Conservation (phyloP, 2,888 invertebrate species). For the Tenthredo distinguenda region DNA sequence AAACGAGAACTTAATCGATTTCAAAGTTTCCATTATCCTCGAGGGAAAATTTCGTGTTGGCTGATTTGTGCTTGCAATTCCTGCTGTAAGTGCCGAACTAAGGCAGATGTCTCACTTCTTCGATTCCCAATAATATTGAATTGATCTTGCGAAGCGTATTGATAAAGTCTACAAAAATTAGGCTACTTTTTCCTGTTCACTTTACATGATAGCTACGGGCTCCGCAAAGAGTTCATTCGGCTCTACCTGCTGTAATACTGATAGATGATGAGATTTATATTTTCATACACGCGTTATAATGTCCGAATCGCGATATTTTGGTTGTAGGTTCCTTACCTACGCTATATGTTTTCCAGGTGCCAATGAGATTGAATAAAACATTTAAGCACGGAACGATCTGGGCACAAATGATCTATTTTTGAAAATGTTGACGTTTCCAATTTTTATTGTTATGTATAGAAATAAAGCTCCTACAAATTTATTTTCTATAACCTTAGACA, state of each 20-base stretch:
- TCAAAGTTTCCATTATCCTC: neutral
- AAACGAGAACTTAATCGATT: neutral
- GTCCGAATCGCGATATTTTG: neutral
- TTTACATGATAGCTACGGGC: too few relatives aligned
- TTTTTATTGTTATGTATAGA: conserved; percentile 1
- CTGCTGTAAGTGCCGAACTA: neutral
- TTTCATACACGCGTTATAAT: neutral
- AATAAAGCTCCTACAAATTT: neutral
- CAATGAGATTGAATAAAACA: neutral
- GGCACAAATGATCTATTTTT: conserved; percentile 34
- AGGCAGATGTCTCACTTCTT: neutral
- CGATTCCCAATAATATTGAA: neutral
- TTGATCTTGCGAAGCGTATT: neutral
- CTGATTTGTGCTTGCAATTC: neutral
- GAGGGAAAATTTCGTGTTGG: neutral
- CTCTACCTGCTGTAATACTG: neutral
- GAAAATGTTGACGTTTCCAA: neutral
- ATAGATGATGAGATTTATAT: neutral
- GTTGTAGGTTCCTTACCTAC: neutral
- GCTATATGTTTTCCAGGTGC: neutral
- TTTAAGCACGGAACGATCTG: neutral
- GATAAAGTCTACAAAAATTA: neutral
- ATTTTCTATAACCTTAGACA: neutral
- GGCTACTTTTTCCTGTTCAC: too few relatives aligned
- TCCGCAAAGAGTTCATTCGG: neutral